A percentile compares a stretch with the other conserved stretches of the same genome.
These are phyloP conservation scores for Bombus pascuorum DNA, from an alignment of 1,140 invertebrate genomes.

Conservation along the genomic window DNA sequence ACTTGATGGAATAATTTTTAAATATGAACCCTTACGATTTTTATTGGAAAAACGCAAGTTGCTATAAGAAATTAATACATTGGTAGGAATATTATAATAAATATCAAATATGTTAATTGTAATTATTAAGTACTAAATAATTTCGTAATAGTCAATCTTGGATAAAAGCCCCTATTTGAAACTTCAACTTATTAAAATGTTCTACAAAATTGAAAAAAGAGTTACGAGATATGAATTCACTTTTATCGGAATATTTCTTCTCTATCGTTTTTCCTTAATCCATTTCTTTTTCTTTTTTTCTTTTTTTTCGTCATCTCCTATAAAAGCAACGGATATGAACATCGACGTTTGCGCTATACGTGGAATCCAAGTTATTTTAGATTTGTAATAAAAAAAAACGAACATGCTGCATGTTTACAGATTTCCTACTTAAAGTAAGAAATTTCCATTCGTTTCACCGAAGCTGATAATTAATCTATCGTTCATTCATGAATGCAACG, in stretches of 20 bases:
- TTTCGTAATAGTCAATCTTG: neutral
- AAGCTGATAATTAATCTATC: neutral
- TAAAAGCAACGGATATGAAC: neutral
- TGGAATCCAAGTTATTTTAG: neutral
- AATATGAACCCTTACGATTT: neutral
- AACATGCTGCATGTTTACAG: neutral
- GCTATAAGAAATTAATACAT: neutral
- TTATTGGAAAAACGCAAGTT: neutral
- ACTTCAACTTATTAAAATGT: neutral
- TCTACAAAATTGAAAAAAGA: neutral
- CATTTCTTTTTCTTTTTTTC: neutral
- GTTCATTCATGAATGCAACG: neutral
- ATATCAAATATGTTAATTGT: neutral
- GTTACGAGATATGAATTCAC: neutral
- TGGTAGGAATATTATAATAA: neutral
- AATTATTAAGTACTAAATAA: neutral
- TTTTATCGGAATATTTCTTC: neutral
- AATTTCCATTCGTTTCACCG: neutral
- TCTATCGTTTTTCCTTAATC: neutral
- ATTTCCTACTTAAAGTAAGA: neutral
- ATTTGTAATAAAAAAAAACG: neutral
- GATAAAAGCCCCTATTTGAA: neutral
- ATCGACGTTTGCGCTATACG: neutral
- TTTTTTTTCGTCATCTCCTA: neutral
- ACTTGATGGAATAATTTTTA: neutral